Percentiles rank a stretch among this genome's conserved stretches.
Evolutionary conservation across 2,888 invertebrate genomes (phyloP).

Genomic region (Siphonodentalium dalli): DNA sequence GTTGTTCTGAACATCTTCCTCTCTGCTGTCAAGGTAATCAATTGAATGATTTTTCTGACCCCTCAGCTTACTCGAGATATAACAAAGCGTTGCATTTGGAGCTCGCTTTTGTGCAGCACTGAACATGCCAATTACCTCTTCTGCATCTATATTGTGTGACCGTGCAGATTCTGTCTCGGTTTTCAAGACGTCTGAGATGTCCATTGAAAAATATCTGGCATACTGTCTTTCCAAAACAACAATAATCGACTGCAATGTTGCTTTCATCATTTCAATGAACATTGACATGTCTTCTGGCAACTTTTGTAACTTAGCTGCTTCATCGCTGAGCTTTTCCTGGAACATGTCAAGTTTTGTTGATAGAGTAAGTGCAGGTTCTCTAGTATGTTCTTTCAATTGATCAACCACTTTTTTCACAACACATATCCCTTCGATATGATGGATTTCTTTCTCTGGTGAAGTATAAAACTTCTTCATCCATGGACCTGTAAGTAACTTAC

Average conservation of each 20-base stretch:
- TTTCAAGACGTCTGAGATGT: slow-evolving; percentile 5
- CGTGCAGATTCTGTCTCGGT: slow-evolving; percentile 3
- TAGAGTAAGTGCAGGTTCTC: slow-evolving; percentile 1
- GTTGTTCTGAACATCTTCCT: background rate
- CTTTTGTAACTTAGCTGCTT: background rate
- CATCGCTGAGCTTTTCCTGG: background rate
- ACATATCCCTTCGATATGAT: slow-evolving; percentile 7
- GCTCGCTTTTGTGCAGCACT: slow-evolving; percentile 12
- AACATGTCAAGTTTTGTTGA: slow-evolving; percentile 3
- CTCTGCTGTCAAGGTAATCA: too few species aligned
- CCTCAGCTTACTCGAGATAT: slow-evolving; percentile 11
- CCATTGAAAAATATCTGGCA: slow-evolving; percentile 12
- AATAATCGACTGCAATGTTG: too few species aligned
- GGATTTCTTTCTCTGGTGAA: slow-evolving; percentile 4
- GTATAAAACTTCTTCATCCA: slow-evolving; percentile 18
- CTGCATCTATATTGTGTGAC: slow-evolving; percentile 20
- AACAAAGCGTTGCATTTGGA: slow-evolving; percentile 14
- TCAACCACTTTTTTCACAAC: background rate
- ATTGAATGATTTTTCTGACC: too few species aligned
- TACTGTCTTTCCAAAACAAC: slow-evolving; percentile 24
- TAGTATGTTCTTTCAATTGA: background rate
- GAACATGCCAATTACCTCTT: slow-evolving; percentile 23
- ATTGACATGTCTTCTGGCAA: background rate
- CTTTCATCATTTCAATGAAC: slow-evolving; percentile 2
- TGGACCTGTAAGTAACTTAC: slow-evolving; percentile 1